A percentile compares a stretch with the other conserved stretches of the same genome.
phyloP scores from a whole-genome alignment of 2,113 vertebrate species.

The Passer domesticus region DNA sequence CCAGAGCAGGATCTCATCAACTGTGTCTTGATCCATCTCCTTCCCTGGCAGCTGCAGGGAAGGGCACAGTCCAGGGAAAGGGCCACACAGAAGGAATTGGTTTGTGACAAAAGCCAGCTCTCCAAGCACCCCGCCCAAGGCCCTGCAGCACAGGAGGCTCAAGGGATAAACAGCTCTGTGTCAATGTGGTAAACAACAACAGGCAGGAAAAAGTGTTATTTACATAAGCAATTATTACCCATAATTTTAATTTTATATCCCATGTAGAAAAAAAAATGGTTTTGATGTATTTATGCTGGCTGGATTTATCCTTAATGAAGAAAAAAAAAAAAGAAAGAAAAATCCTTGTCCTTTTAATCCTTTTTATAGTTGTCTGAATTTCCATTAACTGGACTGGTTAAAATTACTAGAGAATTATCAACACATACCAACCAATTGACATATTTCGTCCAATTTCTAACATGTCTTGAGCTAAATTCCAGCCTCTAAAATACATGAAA shows the following conservation, averaged over 20 bases:
- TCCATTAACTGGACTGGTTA: background rate
- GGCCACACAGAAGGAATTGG: background rate
- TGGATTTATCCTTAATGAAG: background rate
- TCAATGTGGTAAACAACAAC: background rate
- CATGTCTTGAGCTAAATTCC: background rate
- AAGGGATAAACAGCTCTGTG: background rate
- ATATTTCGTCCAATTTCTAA: background rate
- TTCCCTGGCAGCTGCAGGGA: background rate
- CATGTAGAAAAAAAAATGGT: background rate
- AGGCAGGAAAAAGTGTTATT: background rate
- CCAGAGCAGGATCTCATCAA: background rate
- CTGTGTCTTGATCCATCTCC: background rate
- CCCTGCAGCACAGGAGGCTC: background rate
- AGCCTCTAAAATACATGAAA: background rate
- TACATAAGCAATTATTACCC: background rate
- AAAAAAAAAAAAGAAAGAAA: background rate
- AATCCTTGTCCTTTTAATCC: background rate
- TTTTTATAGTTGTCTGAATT: background rate
- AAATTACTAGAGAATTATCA: background rate
- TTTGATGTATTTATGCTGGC: background rate
- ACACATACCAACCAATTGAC: fast-evolving
- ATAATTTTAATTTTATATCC: background rate
- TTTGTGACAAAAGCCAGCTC: background rate
- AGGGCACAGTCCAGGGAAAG: background rate
- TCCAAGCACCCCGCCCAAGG: background rate